Percentiles rank a stretch among this genome's conserved stretches.
Evolutionary conservation across 1,140 invertebrate genomes (phyloP).

Genomic region (Penaeus indicus): DNA sequence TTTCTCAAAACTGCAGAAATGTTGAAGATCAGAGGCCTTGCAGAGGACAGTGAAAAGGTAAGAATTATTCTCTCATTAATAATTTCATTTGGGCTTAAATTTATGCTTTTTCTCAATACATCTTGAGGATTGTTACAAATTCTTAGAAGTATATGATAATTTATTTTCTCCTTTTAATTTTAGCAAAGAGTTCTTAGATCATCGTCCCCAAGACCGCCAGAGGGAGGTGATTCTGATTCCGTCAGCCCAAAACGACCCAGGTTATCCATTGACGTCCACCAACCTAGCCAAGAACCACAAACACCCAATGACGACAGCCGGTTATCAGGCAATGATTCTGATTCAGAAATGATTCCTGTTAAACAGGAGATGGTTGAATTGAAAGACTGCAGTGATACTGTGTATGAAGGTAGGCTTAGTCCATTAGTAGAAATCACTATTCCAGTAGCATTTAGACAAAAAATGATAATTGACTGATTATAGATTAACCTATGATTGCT

Average conservation of each 20-base stretch:
- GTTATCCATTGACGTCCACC: conserved; percentile 60
- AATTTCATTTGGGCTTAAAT: background rate
- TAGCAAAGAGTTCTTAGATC: conserved; percentile 64
- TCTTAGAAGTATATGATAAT: background rate
- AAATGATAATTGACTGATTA: too few species aligned
- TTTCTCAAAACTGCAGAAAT: conserved; percentile 67
- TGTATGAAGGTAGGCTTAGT: conserved; percentile 44
- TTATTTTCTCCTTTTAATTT: background rate
- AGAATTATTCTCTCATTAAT: background rate
- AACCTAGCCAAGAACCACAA: conserved; percentile 53
- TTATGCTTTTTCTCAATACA: background rate
- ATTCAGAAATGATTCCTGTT: conserved; percentile 71
- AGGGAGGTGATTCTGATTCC: conserved; percentile 69
- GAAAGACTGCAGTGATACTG: conserved; percentile 61
- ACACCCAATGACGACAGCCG: conserved; percentile 66
- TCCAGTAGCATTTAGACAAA: too few species aligned
- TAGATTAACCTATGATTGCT: too few species aligned
- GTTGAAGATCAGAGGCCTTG: conserved; percentile 65
- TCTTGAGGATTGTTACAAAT: background rate
- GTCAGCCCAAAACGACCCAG: conserved; percentile 65
- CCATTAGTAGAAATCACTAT: background rate
- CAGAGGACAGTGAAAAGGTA: conserved; percentile 66
- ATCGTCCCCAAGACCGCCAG: conserved; percentile 58
- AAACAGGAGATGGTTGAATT: conserved; percentile 67
- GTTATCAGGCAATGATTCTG: conserved; percentile 71